These are phyloP conservation scores for Sterrhoptilus dennistouni DNA, from an alignment of 2,113 vertebrate species.

Conservation along the genomic window DNA sequence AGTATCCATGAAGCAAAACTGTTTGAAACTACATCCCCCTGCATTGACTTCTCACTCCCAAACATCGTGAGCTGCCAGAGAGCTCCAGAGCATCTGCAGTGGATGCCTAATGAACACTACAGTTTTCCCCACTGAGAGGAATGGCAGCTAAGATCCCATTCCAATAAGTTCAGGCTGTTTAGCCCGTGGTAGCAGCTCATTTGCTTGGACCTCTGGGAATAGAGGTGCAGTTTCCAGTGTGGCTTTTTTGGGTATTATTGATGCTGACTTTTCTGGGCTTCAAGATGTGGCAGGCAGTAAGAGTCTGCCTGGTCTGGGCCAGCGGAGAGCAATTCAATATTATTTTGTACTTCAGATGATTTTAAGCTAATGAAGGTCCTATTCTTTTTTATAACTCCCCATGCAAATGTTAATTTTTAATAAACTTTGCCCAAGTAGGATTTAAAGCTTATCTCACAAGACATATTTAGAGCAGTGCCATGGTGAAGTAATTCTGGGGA, in stretches of 20 bases:
- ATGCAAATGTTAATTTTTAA: constrained; percentile 75
- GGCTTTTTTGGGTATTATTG: background rate
- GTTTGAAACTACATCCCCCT: background rate
- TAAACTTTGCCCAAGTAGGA: constrained; percentile 71
- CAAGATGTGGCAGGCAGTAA: background rate
- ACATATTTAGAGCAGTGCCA: constrained; percentile 71
- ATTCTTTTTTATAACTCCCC: constrained; percentile 26
- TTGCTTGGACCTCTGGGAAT: background rate
- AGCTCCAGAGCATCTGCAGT: background rate
- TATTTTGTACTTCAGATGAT: constrained; percentile 6
- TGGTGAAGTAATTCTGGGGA: constrained; percentile 62
- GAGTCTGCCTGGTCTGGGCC: background rate
- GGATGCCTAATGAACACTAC: background rate
- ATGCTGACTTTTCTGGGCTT: background rate
- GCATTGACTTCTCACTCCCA: background rate
- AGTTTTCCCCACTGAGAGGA: background rate
- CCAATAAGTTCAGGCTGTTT: background rate
- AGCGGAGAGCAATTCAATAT: background rate
- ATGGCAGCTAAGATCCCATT: background rate
- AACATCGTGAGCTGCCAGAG: background rate
- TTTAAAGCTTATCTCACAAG: constrained; percentile 74
- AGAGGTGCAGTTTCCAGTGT: background rate
- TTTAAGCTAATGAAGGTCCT: constrained; percentile 56
- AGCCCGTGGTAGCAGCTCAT: background rate
- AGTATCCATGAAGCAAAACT: background rate